A percentile compares a stretch with the other conserved stretches of the same genome.
Conservation (phyloP, 2,888 invertebrate species). For the Octonoba sinensis region DNA sequence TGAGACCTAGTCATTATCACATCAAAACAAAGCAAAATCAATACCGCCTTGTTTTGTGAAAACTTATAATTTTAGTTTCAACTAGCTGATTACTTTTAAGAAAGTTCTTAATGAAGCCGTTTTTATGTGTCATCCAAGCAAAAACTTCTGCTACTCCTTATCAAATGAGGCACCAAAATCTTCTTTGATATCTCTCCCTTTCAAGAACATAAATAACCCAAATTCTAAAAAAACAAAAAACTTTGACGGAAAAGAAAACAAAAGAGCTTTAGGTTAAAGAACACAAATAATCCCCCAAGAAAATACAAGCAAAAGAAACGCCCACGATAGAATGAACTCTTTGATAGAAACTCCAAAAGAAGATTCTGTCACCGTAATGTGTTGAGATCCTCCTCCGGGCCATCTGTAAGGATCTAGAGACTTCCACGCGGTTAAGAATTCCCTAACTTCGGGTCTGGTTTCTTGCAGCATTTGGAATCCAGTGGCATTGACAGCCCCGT, state of each 20-base stretch:
- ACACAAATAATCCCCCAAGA: constrained; percentile 24
- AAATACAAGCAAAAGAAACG: constrained; percentile 13
- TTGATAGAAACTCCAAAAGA: constrained; percentile 12
- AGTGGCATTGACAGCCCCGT: constrained; percentile 97
- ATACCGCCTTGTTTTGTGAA: no score
- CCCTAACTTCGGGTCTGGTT: constrained; percentile 84
- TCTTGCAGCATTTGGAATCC: constrained; percentile 95
- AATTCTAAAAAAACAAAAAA: constrained; percentile 1
- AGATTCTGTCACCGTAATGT: constrained; percentile 81
- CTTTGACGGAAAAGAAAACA: constrained; percentile 1
- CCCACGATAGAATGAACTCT: background rate
- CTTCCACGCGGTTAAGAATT: constrained; percentile 90
- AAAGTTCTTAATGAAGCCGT: no score
- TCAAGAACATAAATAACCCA: background rate
- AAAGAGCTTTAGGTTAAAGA: constrained; percentile 15
- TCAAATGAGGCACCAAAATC: no score
- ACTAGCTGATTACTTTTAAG: no score
- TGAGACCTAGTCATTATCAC: no score
- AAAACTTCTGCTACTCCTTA: no score
- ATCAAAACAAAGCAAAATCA: no score
- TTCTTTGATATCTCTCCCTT: background rate
- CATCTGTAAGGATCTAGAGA: constrained; percentile 82
- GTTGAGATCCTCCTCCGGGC: constrained; percentile 84
- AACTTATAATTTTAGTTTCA: no score
- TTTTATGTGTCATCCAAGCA: no score